phyloP scores from a whole-genome alignment of 2,797 vertebrate species.

The Kryptopterus vitreolus region DNA sequence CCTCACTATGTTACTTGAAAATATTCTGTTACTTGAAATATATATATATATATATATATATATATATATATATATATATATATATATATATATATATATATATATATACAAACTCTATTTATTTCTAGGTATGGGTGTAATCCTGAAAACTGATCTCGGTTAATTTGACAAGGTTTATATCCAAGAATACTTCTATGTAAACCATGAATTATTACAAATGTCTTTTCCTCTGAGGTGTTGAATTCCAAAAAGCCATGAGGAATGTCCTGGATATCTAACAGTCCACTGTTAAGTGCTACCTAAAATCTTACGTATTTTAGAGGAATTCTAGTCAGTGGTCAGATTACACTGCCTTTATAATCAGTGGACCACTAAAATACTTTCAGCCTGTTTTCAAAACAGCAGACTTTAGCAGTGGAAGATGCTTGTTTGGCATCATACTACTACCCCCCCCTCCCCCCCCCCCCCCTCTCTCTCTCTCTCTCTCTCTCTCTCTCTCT shows the following conservation, averaged over 20 bases:
- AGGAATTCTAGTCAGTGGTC: not conserved
- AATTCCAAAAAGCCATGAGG: not conserved
- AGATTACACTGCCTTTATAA: not conserved
- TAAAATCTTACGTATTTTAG: not conserved
- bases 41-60: not conserved
- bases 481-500: too few relatives aligned
- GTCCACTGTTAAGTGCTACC: not conserved
- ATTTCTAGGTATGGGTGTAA: not conserved
- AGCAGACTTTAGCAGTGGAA: slow-evolving; percentile 32
- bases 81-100: too few relatives aligned
- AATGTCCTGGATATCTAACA: not conserved
- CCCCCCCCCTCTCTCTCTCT: too few relatives aligned
- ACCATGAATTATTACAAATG: not conserved
- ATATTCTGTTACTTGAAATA: too few relatives aligned
- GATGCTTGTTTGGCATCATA: not conserved
- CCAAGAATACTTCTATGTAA: not conserved
- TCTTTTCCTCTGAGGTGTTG: not conserved
- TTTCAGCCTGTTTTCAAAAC: slow-evolving; percentile 19
- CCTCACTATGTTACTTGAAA: too few relatives aligned
- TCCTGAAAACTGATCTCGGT: slow-evolving; percentile 2
- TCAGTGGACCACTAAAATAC: slow-evolving; percentile 5
- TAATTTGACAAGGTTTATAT: slow-evolving; percentile 4
- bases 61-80: not conserved
- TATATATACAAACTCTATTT: not conserved
- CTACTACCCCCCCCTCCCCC: too few relatives aligned